Conservation (phyloP, 92 coral and sea anemone genomes). For the Pocillopora meandrina region DNA sequence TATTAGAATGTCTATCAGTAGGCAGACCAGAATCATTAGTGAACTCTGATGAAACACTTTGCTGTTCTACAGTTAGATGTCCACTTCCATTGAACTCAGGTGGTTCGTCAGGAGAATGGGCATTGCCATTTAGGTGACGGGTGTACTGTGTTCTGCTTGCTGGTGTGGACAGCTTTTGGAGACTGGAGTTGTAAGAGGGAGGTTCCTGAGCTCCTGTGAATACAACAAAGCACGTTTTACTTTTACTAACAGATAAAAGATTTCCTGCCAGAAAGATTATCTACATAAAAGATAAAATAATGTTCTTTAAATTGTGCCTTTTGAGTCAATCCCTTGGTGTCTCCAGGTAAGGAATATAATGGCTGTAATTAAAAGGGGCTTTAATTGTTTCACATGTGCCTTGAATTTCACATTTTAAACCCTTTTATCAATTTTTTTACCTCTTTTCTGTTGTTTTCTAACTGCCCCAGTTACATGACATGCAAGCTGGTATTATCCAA, state of each 20-base stretch:
- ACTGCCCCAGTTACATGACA: too few relatives aligned
- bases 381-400: too few relatives aligned
- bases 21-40: slow-evolving; percentile 96
- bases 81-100: slow-evolving; percentile 60
- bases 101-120: slow-evolving; percentile 45
- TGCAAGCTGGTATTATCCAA: too few relatives aligned
- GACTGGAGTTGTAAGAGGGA: slow-evolving; percentile 72
- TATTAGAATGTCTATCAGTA: slow-evolving; percentile 81
- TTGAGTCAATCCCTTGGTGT: too few relatives aligned
- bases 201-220: slow-evolving; percentile 67
- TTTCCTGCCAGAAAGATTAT: not conserved
- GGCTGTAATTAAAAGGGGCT: too few relatives aligned
- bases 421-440: too few relatives aligned
- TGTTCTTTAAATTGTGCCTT: too few relatives aligned
- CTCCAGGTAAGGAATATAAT: too few relatives aligned
- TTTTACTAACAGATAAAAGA: not conserved
- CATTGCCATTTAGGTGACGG: slow-evolving; percentile 58
- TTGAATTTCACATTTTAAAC: too few relatives aligned
- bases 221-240: not conserved
- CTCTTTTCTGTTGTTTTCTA: too few relatives aligned
- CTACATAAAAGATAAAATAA: too few relatives aligned
- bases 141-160: slow-evolving; percentile 40
- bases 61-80: slow-evolving; percentile 60
- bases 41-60: slow-evolving; percentile 85
- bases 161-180: slow-evolving; percentile 50